Percentiles rank a stretch among this genome's conserved stretches.
phyloP scores from a whole-genome alignment of 1,140 invertebrate genomes.

The Anastrepha obliqua region DNA sequence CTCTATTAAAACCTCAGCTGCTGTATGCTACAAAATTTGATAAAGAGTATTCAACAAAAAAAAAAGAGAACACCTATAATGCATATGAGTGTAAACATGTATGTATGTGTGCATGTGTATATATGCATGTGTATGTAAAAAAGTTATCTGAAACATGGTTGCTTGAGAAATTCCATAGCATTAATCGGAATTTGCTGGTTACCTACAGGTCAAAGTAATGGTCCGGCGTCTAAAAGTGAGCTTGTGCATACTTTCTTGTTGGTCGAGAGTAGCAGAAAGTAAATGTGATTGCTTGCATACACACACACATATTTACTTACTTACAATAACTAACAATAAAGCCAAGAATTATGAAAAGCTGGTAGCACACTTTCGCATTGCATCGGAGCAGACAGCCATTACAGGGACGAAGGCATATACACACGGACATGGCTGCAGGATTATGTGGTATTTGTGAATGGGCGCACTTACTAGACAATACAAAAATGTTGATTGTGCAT shows the following conservation, averaged over 20 bases:
- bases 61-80: too few species aligned
- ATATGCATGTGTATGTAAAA: neutral
- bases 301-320: neutral
- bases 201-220: conserved; percentile 1
- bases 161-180: neutral
- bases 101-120: neutral
- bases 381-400: neutral
- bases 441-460: neutral
- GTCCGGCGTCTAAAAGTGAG: neutral
- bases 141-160: neutral
- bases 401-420: neutral
- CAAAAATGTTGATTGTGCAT: neutral
- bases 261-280: too few species aligned
- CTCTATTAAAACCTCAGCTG: too few species aligned
- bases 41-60: too few species aligned
- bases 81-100: too few species aligned
- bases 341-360: conserved; percentile 36
- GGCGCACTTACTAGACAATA: neutral
- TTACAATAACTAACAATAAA: conserved; percentile 46
- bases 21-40: neutral
- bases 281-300: neutral
- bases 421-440: neutral
- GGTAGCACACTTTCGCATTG: neutral
- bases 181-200: neutral
- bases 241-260: neutral